These are phyloP conservation scores for Catharus bicknelli DNA, from an alignment of 2,113 vertebrate genomes.

Conservation along the genomic window DNA sequence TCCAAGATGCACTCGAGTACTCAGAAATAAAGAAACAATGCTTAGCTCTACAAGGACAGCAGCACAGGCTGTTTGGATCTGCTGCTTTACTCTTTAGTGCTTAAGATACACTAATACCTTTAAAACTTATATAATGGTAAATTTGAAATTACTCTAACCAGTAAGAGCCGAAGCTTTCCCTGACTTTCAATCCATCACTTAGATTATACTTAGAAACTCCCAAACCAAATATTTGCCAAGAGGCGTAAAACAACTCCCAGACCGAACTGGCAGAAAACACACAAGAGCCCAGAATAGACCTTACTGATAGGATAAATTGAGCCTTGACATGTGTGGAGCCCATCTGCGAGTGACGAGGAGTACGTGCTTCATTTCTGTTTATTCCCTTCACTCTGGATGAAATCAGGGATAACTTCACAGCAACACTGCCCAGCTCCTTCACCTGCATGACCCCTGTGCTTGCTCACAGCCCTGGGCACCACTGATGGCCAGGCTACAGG, in stretches of 20 bases:
- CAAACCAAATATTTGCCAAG: slow-evolving; percentile 50
- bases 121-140: neutral
- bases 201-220: neutral
- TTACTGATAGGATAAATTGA: slow-evolving; percentile 49
- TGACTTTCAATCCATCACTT: slow-evolving; percentile 2
- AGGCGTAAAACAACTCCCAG: slow-evolving; percentile 46
- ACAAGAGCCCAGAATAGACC: slow-evolving; percentile 26
- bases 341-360: neutral
- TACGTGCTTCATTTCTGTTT: neutral
- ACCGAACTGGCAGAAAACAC: slow-evolving; percentile 46
- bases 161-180: neutral
- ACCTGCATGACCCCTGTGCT: fast-evolving
- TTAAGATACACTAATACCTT: neutral
- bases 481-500: fast-evolving
- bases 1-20: neutral
- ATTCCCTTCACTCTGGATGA: neutral
- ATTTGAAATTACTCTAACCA: neutral
- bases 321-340: slow-evolving; percentile 35
- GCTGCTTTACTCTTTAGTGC: neutral
- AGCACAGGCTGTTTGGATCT: neutral
- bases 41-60: neutral
- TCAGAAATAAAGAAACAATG: neutral
- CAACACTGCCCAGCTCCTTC: neutral
- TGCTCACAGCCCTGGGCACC: neutral
- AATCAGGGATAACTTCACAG: neutral